Base-by-base conservation (phyloP, 2,888 invertebrate species). In the Gari tellinella region DNA sequence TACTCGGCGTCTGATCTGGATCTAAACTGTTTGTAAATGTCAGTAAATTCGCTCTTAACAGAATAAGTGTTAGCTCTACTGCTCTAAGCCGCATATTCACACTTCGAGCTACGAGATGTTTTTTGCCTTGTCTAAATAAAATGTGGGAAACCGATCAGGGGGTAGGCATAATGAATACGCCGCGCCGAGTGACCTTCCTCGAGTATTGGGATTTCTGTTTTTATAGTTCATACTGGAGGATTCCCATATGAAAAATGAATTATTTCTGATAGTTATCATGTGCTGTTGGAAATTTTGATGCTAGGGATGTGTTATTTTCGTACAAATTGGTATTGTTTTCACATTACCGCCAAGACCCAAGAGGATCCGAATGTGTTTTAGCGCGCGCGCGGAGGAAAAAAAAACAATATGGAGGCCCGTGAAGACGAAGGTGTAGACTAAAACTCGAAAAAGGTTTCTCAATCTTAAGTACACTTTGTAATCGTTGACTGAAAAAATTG, bases 291-390 rank as follows among this genome's bases (percentile, higher is more conserved):
- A 66, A 62, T 65, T 70, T 69, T 65, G 75, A 65, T 48, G 69
- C 26, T 57, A 49, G 41, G 31, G 69, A 75, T 66, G 75, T 75
- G 75, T 75, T 75, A 75, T 65, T 69, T 69, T 69, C 75, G 57
- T 66, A 75, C 75, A 69, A 69, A 75, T 75, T 75, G 75, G 75
- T 65, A 75, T 75, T 75, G 75, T 75, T 75, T 75, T 75, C 66
- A 58, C 75, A 75, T 75, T 70, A 75, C 69, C 69, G 75, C 69
- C 75, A 75, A 57, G 48, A 31, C 31, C 31, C 31, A 31, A 31
- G 31, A 31, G 31, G 31, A 7, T 31, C 31, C 31, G 31, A 31
- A 31, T 31, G 31, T 31, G 31, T 31, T 31, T 31, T 31, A 31
- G 31, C 31, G 31, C 31, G 10, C 31, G 31, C 31, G 31, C 5